Base-by-base conservation (phyloP, 2,797 vertebrate genomes). In the Microhierax caerulescens region DNA sequence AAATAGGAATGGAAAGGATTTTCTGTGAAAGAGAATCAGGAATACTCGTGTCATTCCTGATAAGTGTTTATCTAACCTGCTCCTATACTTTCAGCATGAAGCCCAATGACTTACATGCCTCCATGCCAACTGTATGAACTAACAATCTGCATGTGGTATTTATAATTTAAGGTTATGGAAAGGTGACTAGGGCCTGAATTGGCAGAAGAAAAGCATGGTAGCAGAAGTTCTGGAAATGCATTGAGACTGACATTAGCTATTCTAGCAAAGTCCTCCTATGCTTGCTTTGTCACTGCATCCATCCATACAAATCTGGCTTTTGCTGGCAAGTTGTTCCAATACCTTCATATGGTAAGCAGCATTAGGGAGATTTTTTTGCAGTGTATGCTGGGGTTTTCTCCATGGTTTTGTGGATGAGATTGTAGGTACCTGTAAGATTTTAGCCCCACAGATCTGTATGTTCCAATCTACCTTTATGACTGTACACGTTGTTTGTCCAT, bases 1-100 rank as follows among this genome's bases (percentile, higher is more conserved):
- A 88, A 94, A 83, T 2, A 84, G 11, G 45, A 80, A 53, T 57
- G 8, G 53, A 85, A 86, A 74, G n/a, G 20, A 51, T 82, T 81
- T 93, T 3, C 27, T 79, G 11, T 70, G 63, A 37, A 85, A 90
- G 39, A 43, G 6, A 70, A n/a, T 27, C 3, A 4, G 36, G 53
- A 91, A 36, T 88, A 61, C 75, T 88, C 15, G 37, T 1, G 1
- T 11, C 13, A 13, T 78, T 92, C 57, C 59, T 81, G 16, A 47
- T 21, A 53, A 32, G 10, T 75, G 12, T 86, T 90, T 90, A 45
- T 74, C n/a, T 94, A 86, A 81, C 17, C 11, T 92, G 65, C 61
- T 78, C 4, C 50, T 90, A 16, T 68, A 50, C 50, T 93, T 93
- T 30, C 41, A 92, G 75, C 70, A 68, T 67, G 86, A 89, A 89